phyloP scores from a whole-genome alignment of 2,113 vertebrate genomes.

The Progne subis region DNA sequence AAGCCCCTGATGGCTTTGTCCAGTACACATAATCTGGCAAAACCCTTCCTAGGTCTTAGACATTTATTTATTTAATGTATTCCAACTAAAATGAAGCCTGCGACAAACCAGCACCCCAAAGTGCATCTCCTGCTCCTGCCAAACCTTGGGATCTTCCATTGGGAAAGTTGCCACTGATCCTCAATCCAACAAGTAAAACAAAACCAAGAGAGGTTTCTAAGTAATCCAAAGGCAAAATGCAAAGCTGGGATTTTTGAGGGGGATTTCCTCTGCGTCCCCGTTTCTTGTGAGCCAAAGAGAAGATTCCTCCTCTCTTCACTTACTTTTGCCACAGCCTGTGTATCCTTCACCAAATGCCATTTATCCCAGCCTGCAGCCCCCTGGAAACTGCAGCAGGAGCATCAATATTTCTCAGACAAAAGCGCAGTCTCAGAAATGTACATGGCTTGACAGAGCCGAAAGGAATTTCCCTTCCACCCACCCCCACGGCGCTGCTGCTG shows the following conservation, averaged over 20 bases:
- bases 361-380: background rate
- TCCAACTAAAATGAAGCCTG: background rate
- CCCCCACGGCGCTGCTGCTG: background rate
- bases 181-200: background rate
- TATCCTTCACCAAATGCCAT: background rate
- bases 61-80: background rate
- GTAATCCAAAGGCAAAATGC: background rate
- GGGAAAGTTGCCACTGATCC: background rate
- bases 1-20: background rate
- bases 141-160: background rate
- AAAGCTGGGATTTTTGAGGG: accelerated
- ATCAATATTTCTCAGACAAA: background rate
- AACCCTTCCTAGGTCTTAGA: background rate
- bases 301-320: background rate
- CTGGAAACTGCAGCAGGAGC: background rate
- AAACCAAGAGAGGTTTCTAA: background rate
- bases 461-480: background rate
- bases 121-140: background rate
- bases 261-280: background rate
- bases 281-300: background rate
- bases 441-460: accelerated
- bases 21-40: background rate
- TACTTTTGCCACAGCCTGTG: background rate
- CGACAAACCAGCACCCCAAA: background rate
- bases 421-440: background rate